Conservation (phyloP, 2,113 vertebrate genomes). For the Clarias gariepinus region DNA sequence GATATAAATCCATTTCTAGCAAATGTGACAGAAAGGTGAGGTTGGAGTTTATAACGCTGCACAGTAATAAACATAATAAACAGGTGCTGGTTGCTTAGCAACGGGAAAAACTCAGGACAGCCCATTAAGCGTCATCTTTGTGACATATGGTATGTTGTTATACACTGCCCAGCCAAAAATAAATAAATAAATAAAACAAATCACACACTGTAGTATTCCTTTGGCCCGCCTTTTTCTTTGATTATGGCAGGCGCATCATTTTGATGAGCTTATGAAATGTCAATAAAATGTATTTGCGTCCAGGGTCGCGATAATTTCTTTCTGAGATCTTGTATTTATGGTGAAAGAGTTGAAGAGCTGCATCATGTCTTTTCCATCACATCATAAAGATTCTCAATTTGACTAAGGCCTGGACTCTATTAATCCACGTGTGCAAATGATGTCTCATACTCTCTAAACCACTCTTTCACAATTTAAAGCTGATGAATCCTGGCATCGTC, state of each 20-base stretch:
- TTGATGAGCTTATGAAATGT: no score
- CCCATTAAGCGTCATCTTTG: slow-evolving; percentile 2
- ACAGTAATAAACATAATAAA: slow-evolving; percentile 28
- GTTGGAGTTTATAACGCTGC: slow-evolving; percentile 28
- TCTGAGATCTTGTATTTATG: no score
- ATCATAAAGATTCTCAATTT: no score
- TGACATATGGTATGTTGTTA: slow-evolving; percentile 5
- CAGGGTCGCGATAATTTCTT: no score
- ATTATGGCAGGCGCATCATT: no score
- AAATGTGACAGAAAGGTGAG: neutral
- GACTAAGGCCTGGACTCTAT: neutral
- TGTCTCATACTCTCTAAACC: slow-evolving; percentile 4
- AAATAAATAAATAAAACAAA: no score
- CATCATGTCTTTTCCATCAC: no score
- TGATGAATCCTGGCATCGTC: neutral
- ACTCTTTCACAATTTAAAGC: neutral
- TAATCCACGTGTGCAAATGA: slow-evolving; percentile 15
- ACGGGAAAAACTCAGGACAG: neutral
- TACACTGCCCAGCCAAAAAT: neutral
- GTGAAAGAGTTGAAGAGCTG: no score
- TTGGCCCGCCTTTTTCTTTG: no score
- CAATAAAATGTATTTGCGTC: no score
- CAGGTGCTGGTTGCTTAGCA: slow-evolving; percentile 39
- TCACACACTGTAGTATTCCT: no score
- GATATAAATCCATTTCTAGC: neutral